These are phyloP conservation scores for Scylla paramamosain DNA, from an alignment of 1,140 invertebrate genomes.

Conservation along the genomic window DNA sequence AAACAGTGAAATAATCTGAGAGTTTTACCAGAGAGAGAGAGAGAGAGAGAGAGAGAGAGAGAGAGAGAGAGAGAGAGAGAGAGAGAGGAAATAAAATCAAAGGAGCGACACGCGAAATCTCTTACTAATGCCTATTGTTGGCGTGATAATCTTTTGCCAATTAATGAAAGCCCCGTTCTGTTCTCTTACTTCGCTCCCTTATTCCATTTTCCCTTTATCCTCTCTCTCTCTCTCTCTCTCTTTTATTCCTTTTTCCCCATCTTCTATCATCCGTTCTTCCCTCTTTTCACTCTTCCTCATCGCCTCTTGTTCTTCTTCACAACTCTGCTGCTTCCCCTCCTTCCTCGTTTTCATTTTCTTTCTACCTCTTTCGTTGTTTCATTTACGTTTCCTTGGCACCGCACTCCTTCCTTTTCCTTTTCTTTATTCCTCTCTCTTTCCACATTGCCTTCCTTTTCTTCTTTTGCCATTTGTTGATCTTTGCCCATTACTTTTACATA, in stretches of 20 bases:
- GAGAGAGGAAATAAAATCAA: background rate
- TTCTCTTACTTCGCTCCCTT: background rate
- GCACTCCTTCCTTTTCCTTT: background rate
- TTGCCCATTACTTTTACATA: too few relatives aligned
- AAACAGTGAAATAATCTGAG: background rate
- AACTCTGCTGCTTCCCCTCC: background rate
- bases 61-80: background rate
- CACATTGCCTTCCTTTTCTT: background rate
- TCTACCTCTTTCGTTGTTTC: background rate
- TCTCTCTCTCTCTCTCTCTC: background rate
- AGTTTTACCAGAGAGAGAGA: background rate
- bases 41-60: constrained; percentile 16
- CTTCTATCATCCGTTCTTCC: background rate
- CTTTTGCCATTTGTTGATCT: too few relatives aligned
- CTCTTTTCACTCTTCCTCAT: too few relatives aligned
- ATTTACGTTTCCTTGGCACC: too few relatives aligned
- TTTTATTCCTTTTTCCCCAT: background rate
- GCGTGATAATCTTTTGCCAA: background rate
- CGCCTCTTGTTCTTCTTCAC: background rate
- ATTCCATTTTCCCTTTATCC: background rate
- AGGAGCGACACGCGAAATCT: background rate
- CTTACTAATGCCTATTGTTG: background rate
- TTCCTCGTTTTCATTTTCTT: background rate
- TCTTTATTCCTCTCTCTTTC: background rate
- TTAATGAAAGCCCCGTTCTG: background rate